phyloP scores from a whole-genome alignment of 2,113 vertebrate genomes.

The Helogale parvula region DNA sequence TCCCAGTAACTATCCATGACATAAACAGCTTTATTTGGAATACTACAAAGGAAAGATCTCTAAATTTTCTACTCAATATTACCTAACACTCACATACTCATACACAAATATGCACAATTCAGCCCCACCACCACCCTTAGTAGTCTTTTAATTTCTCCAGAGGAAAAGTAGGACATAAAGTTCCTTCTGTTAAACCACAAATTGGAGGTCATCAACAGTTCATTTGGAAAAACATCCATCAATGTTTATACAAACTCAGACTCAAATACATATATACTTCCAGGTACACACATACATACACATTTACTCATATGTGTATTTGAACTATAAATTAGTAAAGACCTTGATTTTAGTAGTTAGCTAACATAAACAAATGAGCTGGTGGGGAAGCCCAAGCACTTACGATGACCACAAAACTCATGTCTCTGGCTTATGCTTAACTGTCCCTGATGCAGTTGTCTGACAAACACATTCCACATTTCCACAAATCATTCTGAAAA shows the following conservation, averaged over 20 bases:
- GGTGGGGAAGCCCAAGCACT: not conserved
- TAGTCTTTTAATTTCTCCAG: slow-evolving; percentile 59
- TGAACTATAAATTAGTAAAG: slow-evolving; percentile 16
- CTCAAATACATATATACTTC: not conserved
- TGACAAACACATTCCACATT: slow-evolving; percentile 32
- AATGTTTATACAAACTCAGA: slow-evolving; percentile 45
- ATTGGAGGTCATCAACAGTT: slow-evolving; percentile 65
- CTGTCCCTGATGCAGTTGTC: not conserved
- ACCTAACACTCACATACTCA: slow-evolving; percentile 26
- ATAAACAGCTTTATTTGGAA: slow-evolving; percentile 60
- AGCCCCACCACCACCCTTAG: not conserved
- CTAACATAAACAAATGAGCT: slow-evolving; percentile 30
- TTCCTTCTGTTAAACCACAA: slow-evolving; percentile 68
- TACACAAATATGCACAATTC: not conserved
- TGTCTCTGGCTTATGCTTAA: not conserved
- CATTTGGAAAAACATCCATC: slow-evolving; percentile 46
- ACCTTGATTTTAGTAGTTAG: slow-evolving; percentile 42
- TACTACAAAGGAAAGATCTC: slow-evolving; percentile 61
- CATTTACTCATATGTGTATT: not conserved
- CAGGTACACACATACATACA: not conserved
- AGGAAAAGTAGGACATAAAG: slow-evolving; percentile 68
- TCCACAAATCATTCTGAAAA: slow-evolving; percentile 26
- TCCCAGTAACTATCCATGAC: slow-evolving; percentile 37
- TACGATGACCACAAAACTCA: not conserved
- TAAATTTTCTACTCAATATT: slow-evolving; percentile 66